These are phyloP conservation scores for Oithona nana DNA, from an alignment of 2,888 invertebrate species.

Conservation along the genomic window DNA sequence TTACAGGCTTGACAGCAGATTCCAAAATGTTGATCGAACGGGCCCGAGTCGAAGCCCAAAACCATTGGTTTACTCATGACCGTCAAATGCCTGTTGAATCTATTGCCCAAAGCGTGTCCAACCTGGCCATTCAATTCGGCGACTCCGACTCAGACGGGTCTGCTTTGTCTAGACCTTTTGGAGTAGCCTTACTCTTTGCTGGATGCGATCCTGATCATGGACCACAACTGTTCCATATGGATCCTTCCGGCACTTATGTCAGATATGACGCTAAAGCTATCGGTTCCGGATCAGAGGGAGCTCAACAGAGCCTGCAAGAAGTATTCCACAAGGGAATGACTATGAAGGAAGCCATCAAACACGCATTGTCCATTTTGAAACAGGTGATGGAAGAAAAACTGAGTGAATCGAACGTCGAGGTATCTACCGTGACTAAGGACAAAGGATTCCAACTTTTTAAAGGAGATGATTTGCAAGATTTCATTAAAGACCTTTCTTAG, in stretches of 20 bases:
- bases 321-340: conserved; percentile 50
- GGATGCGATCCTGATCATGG: conserved; percentile 57
- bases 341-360: conserved; percentile 71
- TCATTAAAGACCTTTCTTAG: conserved; percentile 13
- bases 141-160: conserved; percentile 90
- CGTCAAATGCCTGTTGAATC: conserved; percentile 74
- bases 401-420: conserved; percentile 89
- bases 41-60: conserved; percentile 88
- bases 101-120: conserved; percentile 93
- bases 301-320: conserved; percentile 68
- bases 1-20: conserved; percentile 96
- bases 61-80: conserved; percentile 95
- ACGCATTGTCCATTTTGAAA: conserved; percentile 79
- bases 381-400: conserved; percentile 99
- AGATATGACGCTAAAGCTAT: conserved; percentile 97
- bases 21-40: conserved; percentile 81
- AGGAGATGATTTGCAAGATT: conserved; percentile 4
- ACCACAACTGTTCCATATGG: conserved; percentile 91
- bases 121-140: conserved; percentile 96
- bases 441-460: conserved; percentile 45
- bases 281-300: conserved; percentile 96
- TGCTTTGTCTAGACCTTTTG: conserved; percentile 92
- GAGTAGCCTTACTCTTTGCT: conserved; percentile 94
- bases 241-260: conserved; percentile 95
- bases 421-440: conserved; percentile 74